Percentiles rank a stretch among this genome's conserved stretches.
Conservation (phyloP, 2,113 vertebrate genomes). For the Ceyx melanurus region DNA sequence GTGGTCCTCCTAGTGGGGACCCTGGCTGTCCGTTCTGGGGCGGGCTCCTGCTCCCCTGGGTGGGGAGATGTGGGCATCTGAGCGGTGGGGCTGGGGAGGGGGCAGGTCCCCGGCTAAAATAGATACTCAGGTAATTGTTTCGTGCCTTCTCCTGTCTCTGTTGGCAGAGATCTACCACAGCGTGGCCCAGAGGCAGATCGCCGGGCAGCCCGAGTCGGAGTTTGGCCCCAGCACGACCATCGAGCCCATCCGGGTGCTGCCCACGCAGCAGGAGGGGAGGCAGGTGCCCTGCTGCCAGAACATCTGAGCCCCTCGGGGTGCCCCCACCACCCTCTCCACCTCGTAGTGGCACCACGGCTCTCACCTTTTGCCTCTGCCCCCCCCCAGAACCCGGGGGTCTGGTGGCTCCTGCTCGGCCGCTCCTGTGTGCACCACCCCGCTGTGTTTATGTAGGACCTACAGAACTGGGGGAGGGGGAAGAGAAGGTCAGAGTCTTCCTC, state of each 20-base stretch:
- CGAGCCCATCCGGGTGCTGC: conserved; percentile 87
- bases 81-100: not conserved
- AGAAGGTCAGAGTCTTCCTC: not conserved
- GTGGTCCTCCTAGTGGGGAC: accelerated
- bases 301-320: conserved; percentile 71
- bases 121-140: not conserved
- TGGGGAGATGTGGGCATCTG: not conserved
- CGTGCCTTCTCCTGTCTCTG: not conserved
- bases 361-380: not conserved
- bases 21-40: not conserved
- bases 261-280: conserved; percentile 80
- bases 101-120: not conserved
- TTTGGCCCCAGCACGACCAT: conserved; percentile 82
- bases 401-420: not conserved
- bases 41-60: not conserved
- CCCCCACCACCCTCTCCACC: not conserved
- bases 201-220: conserved; percentile 74
- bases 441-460: not conserved
- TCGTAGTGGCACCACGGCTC: accelerated
- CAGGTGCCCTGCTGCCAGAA: conserved; percentile 85
- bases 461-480: accelerated
- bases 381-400: not conserved
- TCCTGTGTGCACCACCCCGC: accelerated
- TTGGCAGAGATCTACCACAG: conserved; percentile 86
- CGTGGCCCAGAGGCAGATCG: conserved; percentile 87